Base-by-base conservation (phyloP, 2,797 vertebrate genomes). In the Esox masquinongy region DNA sequence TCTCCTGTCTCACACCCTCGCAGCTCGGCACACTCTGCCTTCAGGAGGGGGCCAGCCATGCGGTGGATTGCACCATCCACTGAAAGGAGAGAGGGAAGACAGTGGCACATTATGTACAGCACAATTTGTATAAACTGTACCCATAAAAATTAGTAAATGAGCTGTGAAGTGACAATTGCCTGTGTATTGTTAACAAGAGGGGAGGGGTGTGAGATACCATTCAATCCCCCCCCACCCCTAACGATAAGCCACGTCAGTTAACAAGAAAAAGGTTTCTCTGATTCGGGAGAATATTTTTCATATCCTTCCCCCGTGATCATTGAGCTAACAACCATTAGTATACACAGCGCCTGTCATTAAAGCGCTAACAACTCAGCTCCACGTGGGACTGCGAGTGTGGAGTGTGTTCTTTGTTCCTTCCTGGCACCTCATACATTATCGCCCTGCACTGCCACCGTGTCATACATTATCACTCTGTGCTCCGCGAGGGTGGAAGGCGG, bases 1-100 rank as follows among this genome's bases (percentile, higher is more conserved):
- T 95, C 89, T 80, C 96, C 96, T 0, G 96, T 96, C 79, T 95
- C 92, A 9, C 97, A 97, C 79, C 93, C 95, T 4, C 89, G 86
- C 59, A 97, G 94, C 51, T 94, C 93, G 67, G 94, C 89, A 68
- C 97, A 97, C 82, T 97, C 96, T 59, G 95, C 91, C 56, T 89
- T 94, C 19, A 97, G 91, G 85, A 95, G 77, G 2, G 95, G 95
- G 22, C 97, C 96, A 0, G 96, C 95, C 2, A 93, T 90, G 0
- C 92, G 92, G 83, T 97, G 97, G 83, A 97, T 96, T 26, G 95
- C 95, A 78, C 96, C 96, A 61, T 97, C 97, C 94, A 98, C 96
- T 97, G 81, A 31, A 72, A 61, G 59, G 31, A 26, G 19, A 17
- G 31, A 16, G 22, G 49, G 82, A 24, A 78, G 63, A 34, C 50